Percentiles rank a stretch among this genome's conserved stretches.
Evolutionary conservation across 2,113 vertebrate species (phyloP).

Genomic region (Phainopepla nitens): DNA sequence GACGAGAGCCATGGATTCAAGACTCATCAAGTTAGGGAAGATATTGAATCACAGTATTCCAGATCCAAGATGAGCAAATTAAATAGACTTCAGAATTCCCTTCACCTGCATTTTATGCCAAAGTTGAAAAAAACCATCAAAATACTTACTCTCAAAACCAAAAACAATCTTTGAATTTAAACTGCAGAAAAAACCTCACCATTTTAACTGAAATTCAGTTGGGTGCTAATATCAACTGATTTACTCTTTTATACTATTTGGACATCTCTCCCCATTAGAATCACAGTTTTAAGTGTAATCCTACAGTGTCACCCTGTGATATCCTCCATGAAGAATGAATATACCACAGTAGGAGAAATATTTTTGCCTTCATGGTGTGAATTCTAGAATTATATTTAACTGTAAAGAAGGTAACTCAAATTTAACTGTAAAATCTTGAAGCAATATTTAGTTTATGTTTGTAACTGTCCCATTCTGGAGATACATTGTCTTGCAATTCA

Average conservation of each 20-base stretch:
- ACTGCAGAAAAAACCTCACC: accelerated
- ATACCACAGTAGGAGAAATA: not conserved
- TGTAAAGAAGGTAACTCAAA: not conserved
- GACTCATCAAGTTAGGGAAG: not conserved
- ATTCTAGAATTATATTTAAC: not conserved
- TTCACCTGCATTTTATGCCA: not conserved
- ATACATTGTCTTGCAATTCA: not conserved
- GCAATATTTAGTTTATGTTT: not conserved
- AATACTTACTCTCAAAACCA: not conserved
- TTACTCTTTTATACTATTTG: not conserved
- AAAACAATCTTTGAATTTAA: not conserved
- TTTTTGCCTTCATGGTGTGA: not conserved
- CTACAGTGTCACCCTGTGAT: not conserved
- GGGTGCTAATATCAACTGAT: not conserved
- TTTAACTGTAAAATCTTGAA: not conserved
- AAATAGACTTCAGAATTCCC: not conserved
- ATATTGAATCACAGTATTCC: not conserved
- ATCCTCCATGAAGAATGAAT: not conserved
- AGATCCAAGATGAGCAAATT: not conserved
- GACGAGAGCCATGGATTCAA: not conserved
- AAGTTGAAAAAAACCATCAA: not conserved
- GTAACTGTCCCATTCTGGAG: not conserved
- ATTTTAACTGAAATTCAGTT: not conserved
- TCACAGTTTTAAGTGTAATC: not conserved
- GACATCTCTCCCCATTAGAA: not conserved